Base-by-base conservation (phyloP, 30 jellyfish, hydroid and myxozoan genomes). In the Calvadosia cruxmelitensis region DNA sequence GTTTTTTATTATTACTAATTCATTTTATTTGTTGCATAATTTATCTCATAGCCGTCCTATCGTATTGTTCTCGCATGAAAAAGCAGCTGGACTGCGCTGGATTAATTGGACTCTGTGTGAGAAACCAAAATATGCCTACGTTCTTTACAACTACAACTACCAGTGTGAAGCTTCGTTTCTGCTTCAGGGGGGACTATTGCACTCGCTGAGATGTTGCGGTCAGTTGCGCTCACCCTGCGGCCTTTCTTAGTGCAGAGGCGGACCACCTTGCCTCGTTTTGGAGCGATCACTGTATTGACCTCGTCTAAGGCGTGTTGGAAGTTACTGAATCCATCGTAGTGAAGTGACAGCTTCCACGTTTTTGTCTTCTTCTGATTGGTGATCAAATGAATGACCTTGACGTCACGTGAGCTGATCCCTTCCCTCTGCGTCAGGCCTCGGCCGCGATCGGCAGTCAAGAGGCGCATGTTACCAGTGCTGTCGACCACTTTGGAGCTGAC, bases 221-320 rank as follows among this genome's bases (percentile, higher is more conserved):
- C 20, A 42, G 10, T 5, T 42, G 20, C 10, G 63, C 91, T 31
- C 25, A 83, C 95, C 75, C 76, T 64, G 69, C 90, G 49, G 57
- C 95, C 95, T 64, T 72, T 74, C 36, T 29, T 69, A 20, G 95
- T 75, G 42, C 95, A 83, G 42, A 83, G 36, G 2, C 80, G 73
- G 48, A 68, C 77, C 32, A 83, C 85, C 34, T 82, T 67, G 3
- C 95, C 95, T 1, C 31, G 66, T 62, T 52, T 64, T 36, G 89
- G 84, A 64, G 64, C 79, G 20, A 83, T 70, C 15, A 81, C 72
- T 34, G 33, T 27, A 57, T 75, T 73, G 32, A 75, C 33, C 31
- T 81, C 94, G 27, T 67, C 80, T 52, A 81, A 74, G n/a, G 72
- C 35, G 52, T 75, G 85, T 2, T 78, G 50, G 34, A 81, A 70